phyloP scores from a whole-genome alignment of 2,888 invertebrate species.

The Acanthosoma haemorrhoidale region DNA sequence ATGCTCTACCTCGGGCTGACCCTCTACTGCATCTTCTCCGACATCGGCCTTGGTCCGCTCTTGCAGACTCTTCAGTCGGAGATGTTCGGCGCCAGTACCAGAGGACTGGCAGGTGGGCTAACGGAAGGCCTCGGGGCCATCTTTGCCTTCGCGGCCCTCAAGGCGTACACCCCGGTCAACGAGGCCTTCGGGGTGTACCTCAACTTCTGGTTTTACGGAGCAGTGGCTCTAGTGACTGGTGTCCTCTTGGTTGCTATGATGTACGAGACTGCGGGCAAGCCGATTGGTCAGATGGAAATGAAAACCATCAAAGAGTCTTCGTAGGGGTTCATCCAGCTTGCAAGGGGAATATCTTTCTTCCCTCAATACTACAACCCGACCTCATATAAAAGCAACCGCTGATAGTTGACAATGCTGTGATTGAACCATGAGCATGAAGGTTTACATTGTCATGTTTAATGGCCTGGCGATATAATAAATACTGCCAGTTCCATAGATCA shows the following conservation, averaged over 20 bases:
- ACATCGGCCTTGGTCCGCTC: constrained; percentile 38
- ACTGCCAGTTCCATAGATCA: no score
- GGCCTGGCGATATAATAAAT: no score
- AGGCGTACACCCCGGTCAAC: constrained; percentile 36
- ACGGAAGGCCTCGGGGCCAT: constrained; percentile 35
- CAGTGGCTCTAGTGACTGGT: constrained; percentile 33
- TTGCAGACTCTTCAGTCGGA: constrained; percentile 40
- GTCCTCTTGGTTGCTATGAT: constrained; percentile 36
- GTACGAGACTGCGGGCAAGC: constrained; percentile 41
- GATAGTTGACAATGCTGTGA: no score
- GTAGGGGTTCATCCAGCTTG: no score
- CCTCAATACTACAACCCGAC: no score
- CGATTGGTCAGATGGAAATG: constrained; percentile 39
- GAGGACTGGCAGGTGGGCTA: constrained; percentile 38
- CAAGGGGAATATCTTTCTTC: no score
- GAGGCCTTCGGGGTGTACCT: constrained; percentile 37
- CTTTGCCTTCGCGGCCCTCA: constrained; percentile 36
- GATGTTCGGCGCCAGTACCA: constrained; percentile 40
- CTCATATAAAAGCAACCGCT: no score
- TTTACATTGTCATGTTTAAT: no score
- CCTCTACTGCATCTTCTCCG: constrained; percentile 33
- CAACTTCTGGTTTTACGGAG: constrained; percentile 36
- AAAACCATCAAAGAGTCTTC: no score
- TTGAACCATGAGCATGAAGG: no score
- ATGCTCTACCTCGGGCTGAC: constrained; percentile 32